These are phyloP conservation scores for Geococcyx californianus DNA, from an alignment of 2,113 vertebrate species.

Conservation along the genomic window DNA sequence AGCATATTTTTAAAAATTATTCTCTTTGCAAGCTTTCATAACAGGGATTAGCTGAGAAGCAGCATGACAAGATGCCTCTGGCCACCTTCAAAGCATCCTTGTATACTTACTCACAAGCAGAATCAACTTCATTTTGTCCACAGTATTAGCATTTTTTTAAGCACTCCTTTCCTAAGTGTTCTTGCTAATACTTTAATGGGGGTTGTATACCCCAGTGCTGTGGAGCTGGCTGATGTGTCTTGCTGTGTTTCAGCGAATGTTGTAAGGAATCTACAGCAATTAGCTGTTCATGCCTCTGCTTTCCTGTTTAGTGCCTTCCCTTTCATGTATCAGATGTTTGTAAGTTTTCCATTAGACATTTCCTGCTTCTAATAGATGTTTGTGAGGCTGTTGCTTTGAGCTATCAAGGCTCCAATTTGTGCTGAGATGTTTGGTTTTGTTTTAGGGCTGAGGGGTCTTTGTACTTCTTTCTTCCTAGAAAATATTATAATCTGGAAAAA, in stretches of 20 bases:
- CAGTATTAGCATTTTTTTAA: background rate
- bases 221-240: conserved; percentile 34
- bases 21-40: background rate
- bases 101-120: background rate
- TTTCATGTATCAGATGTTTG: conserved; percentile 77
- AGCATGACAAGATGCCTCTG: background rate
- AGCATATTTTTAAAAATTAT: background rate
- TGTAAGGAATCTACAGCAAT: conserved; percentile 69
- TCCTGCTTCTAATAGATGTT: conserved; percentile 76
- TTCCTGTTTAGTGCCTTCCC: conserved; percentile 71
- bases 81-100: conserved; percentile 30
- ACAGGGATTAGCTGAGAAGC: conserved; percentile 1
- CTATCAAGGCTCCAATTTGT: conserved; percentile 68
- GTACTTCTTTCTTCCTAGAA: conserved; percentile 58
- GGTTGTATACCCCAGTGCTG: conserved; percentile 15
- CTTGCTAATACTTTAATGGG: conserved; percentile 31
- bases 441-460: conserved; percentile 52
- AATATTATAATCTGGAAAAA: conserved; percentile 58
- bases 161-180: background rate
- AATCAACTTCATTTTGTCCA: background rate
- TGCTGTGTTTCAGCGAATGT: conserved; percentile 56
- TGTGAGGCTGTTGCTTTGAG: conserved; percentile 69
- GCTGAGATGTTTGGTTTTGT: conserved; percentile 65
- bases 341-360: conserved; percentile 77
- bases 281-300: conserved; percentile 73